Base-by-base conservation (phyloP, 2,888 invertebrate genomes). In the Phyllotreta cruciferae region DNA sequence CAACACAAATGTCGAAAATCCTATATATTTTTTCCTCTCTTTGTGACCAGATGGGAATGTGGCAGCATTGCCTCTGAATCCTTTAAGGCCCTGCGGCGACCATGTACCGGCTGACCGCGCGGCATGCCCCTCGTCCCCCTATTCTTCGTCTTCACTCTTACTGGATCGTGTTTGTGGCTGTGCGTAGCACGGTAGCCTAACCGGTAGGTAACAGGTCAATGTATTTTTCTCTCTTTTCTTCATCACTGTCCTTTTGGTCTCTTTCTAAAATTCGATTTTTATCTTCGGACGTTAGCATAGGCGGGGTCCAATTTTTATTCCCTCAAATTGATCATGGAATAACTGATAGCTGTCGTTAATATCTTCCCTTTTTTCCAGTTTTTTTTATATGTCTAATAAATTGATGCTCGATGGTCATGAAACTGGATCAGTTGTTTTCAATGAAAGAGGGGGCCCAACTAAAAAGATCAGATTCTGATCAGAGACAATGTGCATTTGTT, bases 151-250 rank as follows among this genome's bases (percentile, higher is more conserved):
- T 67, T 83, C 38, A 80, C 82, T 83, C 81, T 83, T 82, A 24
- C 60, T 64, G 66, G 67, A 82, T 57, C 69, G 61, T 56, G 64
- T 66, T 66, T 61, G 67, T 67, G 67, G 84, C 83, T 69, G 75
- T 77, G 78, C 79, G 80, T 79, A 80, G 78, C 79, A 73, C 79
- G 76, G 85, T 84, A 80, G 79, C 85, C 83, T 84, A 83, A 83
- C 85, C 85, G 85, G 85, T 85, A 85, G 85, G 85, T 83, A 84
- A 84, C 85, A 83, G 82, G 85, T 85, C 85, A 78, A 76, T 75
- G 84, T 83, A 84, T 84, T 83, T 83, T 81, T 82, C 83, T 82
- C 83, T 82, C 74, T 71, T 69, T 77, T 69, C 63, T 70, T 67
- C 72, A 69, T 71, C 77, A 75, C 79, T 80, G 69, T 69, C 71